These are phyloP conservation scores for Metridium senile DNA, from an alignment of 92 coral and sea anemone species.

Conservation along the genomic window DNA sequence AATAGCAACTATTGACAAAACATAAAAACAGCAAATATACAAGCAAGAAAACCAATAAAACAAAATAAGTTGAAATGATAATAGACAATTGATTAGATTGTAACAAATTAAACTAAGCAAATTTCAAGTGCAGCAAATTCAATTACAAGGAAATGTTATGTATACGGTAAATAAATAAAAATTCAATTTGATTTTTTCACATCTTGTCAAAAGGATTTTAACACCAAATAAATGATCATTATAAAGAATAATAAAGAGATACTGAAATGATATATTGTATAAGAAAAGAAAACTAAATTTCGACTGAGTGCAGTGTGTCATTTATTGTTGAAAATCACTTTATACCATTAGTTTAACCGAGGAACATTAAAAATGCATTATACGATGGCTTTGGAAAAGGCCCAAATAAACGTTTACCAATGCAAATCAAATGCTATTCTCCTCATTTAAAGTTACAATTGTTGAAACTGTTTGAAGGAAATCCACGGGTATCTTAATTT, in stretches of 20 bases:
- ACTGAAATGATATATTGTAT: not conserved
- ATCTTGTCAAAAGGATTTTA: not conserved
- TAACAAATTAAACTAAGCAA: not conserved
- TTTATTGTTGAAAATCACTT: not conserved
- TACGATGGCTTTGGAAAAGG: not conserved
- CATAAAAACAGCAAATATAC: too few species aligned
- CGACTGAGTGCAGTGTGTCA: not conserved
- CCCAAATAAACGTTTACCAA: too few species aligned
- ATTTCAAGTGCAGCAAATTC: not conserved
- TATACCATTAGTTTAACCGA: not conserved
- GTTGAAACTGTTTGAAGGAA: too few species aligned
- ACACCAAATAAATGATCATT: not conserved
- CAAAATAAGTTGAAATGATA: not conserved
- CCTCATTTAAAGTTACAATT: too few species aligned
- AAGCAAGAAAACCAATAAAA: not conserved
- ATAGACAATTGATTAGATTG: too few species aligned
- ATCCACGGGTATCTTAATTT: too few species aligned
- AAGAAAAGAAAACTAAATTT: slow-evolving; percentile 1
- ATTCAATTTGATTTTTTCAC: not conserved
- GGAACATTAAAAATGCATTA: slow-evolving; percentile 10
- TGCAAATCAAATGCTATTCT: too few species aligned
- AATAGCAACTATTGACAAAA: not conserved
- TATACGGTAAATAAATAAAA: not conserved
- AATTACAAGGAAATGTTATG: not conserved
- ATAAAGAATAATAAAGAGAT: not conserved